Evolutionary conservation across 2,888 invertebrate species (phyloP).

Genomic region (Agriopis marginaria): DNA sequence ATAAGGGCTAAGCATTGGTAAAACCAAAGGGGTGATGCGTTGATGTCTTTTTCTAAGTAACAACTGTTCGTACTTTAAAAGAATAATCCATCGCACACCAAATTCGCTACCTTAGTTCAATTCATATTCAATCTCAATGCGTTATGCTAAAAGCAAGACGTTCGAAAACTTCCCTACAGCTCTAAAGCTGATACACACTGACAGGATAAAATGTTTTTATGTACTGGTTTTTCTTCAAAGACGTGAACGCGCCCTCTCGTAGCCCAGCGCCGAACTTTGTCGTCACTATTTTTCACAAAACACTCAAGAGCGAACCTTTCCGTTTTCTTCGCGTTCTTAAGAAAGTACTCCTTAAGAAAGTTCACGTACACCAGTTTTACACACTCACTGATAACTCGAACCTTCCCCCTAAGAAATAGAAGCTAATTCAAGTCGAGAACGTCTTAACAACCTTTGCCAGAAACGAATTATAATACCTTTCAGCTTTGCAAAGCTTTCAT

Average conservation of each 20-base stretch:
- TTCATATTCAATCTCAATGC: neutral
- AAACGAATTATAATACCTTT: constrained; percentile 42
- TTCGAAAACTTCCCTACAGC: neutral
- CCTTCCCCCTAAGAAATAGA: constrained; percentile 54
- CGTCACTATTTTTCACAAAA: constrained; percentile 78
- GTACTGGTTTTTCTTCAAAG: constrained; percentile 40
- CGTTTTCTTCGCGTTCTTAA: constrained; percentile 83
- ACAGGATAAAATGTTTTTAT: no score
- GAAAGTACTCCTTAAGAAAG: constrained; percentile 82
- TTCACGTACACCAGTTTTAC: constrained; percentile 56
- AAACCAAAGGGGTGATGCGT: constrained; percentile 39
- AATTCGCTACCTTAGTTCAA: neutral
- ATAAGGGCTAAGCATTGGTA: neutral
- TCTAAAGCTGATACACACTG: neutral
- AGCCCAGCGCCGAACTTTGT: constrained; percentile 61
- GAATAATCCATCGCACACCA: neutral
- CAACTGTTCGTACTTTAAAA: neutral
- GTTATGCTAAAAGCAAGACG: constrained; percentile 5
- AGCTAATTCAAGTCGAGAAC: constrained; percentile 49
- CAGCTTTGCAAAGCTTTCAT: constrained; percentile 5
- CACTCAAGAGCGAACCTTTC: constrained; percentile 80
- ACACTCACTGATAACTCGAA: constrained; percentile 22
- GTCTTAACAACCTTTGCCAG: constrained; percentile 45
- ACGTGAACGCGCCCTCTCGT: constrained; percentile 72
- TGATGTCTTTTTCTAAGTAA: constrained; percentile 34